phyloP scores from a whole-genome alignment of 2,888 invertebrate species.

The Sclerodermus sp. region DNA sequence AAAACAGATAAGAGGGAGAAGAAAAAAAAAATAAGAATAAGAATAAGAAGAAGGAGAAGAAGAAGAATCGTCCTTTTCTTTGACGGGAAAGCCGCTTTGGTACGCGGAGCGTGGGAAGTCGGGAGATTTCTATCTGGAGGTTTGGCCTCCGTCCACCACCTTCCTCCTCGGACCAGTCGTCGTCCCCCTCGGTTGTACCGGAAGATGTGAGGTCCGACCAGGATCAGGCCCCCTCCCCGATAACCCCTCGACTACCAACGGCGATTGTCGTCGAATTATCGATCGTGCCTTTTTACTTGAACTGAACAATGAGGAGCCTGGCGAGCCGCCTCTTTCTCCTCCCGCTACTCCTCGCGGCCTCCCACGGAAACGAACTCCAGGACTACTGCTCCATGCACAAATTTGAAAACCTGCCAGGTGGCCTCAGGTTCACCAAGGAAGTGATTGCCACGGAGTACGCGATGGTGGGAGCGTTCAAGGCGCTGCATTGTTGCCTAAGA shows the following conservation, averaged over 20 bases:
- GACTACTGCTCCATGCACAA: constrained; percentile 67
- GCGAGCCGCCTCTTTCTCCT: too few species aligned
- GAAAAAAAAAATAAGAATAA: too few species aligned
- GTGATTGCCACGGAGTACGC: constrained; percentile 70
- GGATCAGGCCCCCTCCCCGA: too few species aligned
- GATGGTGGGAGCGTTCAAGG: constrained; percentile 71
- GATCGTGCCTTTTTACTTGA: too few species aligned
- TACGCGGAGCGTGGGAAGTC: not conserved
- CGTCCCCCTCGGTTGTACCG: not conserved
- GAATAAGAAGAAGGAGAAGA: too few species aligned
- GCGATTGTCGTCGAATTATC: too few species aligned
- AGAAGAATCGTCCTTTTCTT: not conserved
- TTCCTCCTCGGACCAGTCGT: not conserved
- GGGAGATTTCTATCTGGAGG: constrained; percentile 3
- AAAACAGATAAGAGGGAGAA: too few species aligned
- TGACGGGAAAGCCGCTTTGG: not conserved
- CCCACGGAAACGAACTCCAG: constrained; percentile 40
- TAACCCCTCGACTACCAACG: too few species aligned
- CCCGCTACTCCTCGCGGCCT: constrained; percentile 8
- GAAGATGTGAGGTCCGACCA: not conserved
- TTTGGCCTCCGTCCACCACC: not conserved
- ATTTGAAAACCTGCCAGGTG: constrained; percentile 63
- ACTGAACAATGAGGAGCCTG: too few species aligned
- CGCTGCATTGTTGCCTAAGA: constrained; percentile 76
- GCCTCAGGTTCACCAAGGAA: constrained; percentile 75